These are phyloP conservation scores for Tiliacea citrago DNA, from an alignment of 2,888 invertebrate species.

Conservation along the genomic window DNA sequence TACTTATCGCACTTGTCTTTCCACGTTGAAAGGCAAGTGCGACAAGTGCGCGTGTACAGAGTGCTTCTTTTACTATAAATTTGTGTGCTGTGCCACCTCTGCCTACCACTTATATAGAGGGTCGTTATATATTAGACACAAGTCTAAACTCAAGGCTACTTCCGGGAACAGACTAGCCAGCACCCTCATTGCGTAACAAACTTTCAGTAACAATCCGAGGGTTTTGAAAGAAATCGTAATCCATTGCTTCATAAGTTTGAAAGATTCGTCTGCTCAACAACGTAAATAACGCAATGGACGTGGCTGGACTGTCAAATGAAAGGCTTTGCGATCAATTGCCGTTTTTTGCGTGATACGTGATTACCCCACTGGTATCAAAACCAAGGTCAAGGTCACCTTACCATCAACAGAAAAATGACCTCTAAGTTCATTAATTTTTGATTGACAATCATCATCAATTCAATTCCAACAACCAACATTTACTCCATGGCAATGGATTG, in stretches of 20 bases:
- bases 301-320: no score
- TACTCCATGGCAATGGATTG: constrained; percentile 2
- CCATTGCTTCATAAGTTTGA: no score
- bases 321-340: background rate
- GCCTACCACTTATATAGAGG: background rate
- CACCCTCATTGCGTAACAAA: background rate
- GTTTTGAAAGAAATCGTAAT: no score
- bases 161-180: background rate
- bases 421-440: background rate
- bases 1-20: no score
- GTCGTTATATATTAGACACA: background rate
- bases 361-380: background rate
- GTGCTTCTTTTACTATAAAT: no score
- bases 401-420: background rate
- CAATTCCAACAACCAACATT: constrained; percentile 6
- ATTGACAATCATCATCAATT: constrained; percentile 10
- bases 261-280: no score
- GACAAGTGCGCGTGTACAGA: no score
- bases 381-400: background rate
- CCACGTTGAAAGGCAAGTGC: no score
- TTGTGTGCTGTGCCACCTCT: background rate
- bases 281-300: no score
- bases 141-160: background rate
- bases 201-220: background rate
- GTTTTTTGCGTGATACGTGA: background rate